These are phyloP conservation scores for Aurelia aurita complex sp. Pacific DNA, from an alignment of 30 jellyfish, hydroid and myxozoan genomes.

Conservation along the genomic window DNA sequence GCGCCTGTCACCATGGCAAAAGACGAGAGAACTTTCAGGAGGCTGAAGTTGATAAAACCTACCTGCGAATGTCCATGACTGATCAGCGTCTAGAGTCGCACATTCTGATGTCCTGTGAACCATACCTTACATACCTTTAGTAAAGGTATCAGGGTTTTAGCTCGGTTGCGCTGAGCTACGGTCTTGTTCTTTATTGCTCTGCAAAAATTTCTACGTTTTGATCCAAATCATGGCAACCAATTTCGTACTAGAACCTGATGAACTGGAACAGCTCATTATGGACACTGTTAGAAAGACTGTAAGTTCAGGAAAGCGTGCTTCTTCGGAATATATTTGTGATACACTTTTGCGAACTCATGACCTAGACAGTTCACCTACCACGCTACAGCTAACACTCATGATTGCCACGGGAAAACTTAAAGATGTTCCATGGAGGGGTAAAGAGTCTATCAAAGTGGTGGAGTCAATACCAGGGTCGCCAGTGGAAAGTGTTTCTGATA, in stretches of 20 bases:
- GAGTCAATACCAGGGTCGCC: conserved; percentile 21
- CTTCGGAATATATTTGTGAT: conserved; percentile 23
- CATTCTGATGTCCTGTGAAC: too few species aligned
- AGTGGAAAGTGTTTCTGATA: conserved; percentile 14
- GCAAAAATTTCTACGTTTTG: background rate
- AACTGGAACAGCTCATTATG: conserved; percentile 5
- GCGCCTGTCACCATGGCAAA: too few species aligned
- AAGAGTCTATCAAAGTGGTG: conserved; percentile 5
- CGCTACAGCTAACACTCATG: conserved; percentile 13
- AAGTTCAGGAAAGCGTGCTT: conserved; percentile 26
- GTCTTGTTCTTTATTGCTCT: background rate
- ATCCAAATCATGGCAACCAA: conserved; percentile 6
- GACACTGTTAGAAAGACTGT: conserved; percentile 8
- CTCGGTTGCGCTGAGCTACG: background rate
- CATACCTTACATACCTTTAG: too few species aligned
- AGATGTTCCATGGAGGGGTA: conserved; percentile 26
- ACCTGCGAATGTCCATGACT: too few species aligned
- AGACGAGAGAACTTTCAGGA: too few species aligned
- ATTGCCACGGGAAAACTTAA: conserved; percentile 10
- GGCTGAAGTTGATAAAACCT: too few species aligned
- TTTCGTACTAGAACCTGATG: conserved; percentile 12
- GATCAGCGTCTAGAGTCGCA: too few species aligned
- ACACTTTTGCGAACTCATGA: conserved; percentile 16
- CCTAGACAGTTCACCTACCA: conserved; percentile 23
- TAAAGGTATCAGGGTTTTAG: too few species aligned